These are phyloP conservation scores for Chondrilla cf. caribensis DNA, from an alignment of 37 sponge, comb jelly and placozoan genomes.

Conservation along the genomic window DNA sequence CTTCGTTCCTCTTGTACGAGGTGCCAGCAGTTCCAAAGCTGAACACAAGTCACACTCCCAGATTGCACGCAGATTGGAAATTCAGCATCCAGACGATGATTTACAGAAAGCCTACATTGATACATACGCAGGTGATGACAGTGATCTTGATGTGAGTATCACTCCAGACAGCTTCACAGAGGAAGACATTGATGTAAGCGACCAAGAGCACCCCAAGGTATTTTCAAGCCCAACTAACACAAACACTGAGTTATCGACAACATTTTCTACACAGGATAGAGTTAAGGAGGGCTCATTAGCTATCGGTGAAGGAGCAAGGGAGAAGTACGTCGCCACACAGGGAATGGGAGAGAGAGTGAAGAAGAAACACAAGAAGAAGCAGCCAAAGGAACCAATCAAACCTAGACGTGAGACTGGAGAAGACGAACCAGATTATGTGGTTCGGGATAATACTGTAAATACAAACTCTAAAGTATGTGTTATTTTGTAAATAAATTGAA, in stretches of 20 bases:
- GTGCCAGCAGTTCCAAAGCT: neutral
- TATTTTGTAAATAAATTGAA: neutral
- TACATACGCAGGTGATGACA: neutral
- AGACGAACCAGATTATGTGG: neutral
- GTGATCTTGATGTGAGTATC: neutral
- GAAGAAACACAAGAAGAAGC: neutral
- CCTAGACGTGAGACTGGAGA: neutral
- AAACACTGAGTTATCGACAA: no score
- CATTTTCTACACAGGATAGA: neutral
- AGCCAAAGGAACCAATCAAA: neutral
- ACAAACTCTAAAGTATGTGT: slow-evolving; percentile 3
- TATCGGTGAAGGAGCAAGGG: slow-evolving; percentile 55
- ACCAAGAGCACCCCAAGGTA: neutral
- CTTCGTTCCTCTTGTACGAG: neutral
- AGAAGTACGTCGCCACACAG: slow-evolving; percentile 22
- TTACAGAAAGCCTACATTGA: slow-evolving; percentile 9
- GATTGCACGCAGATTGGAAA: no score
- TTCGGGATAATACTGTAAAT: neutral
- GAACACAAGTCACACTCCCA: no score
- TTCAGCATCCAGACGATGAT: neutral
- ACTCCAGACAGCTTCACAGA: slow-evolving; percentile 25
- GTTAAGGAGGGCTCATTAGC: slow-evolving; percentile 67
- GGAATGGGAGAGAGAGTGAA: neutral
- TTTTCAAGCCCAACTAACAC: no score
- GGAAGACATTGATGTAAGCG: slow-evolving; percentile 3